A percentile compares a stretch with the other conserved stretches of the same genome.
phyloP scores from a whole-genome alignment of 2,888 invertebrate species.

The Nebria brevicollis region DNA sequence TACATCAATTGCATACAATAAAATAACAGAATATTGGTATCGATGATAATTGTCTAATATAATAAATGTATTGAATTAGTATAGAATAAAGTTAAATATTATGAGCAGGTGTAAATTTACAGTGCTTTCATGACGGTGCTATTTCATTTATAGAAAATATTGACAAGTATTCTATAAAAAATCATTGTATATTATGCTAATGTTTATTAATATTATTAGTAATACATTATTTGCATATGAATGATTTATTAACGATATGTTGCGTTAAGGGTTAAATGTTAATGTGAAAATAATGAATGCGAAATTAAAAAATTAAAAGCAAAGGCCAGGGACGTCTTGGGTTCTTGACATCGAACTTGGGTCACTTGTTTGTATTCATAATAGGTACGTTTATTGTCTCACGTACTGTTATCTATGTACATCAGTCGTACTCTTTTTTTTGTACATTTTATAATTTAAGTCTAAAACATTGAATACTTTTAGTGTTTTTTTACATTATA shows the following conservation, averaged over 20 bases:
- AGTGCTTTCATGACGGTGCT: too few relatives aligned
- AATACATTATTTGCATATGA: too few relatives aligned
- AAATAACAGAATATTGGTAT: not conserved
- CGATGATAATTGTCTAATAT: not conserved
- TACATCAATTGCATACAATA: not conserved
- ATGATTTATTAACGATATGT: too few relatives aligned
- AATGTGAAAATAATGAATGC: not conserved
- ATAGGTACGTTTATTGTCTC: not conserved
- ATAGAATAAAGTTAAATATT: too few relatives aligned
- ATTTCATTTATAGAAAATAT: too few relatives aligned
- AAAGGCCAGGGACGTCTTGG: conserved; percentile 17
- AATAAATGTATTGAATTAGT: not conserved
- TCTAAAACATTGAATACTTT: not conserved
- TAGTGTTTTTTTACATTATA: too few relatives aligned
- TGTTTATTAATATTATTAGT: too few relatives aligned
- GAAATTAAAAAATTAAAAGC: not conserved
- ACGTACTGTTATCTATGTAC: conserved; percentile 3
- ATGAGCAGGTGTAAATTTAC: too few relatives aligned
- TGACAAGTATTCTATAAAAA: too few relatives aligned
- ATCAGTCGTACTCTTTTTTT: not conserved
- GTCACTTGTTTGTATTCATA: not conserved
- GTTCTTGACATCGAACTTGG: conserved; percentile 19
- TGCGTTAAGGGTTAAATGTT: not conserved
- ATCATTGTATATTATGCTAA: too few relatives aligned
- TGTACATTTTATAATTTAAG: not conserved